Base-by-base conservation (phyloP, 2,797 vertebrate genomes). In the Anguilla anguilla region DNA sequence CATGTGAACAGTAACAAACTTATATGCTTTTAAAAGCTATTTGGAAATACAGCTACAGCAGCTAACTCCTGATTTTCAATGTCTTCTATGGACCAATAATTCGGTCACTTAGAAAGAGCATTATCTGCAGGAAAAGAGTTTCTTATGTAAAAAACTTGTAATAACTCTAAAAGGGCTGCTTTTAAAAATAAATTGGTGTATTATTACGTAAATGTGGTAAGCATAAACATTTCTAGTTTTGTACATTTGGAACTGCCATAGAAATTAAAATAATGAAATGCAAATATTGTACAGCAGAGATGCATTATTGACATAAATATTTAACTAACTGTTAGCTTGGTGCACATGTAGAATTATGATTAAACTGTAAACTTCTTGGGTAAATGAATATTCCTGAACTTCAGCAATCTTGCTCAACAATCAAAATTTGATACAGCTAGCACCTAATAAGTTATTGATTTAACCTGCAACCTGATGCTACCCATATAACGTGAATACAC, bases 381-480 rank as follows among this genome's bases (percentile, higher is more conserved):
- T 74, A 74, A 74, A 74, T 25, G 7, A 39, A 25, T 7, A 74
- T 7, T 79, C 6, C 46, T 39, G 13, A 74, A 17, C 1, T 39
- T 82, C 82, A 19, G 53, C n/a, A 35, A 61, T 35, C 46, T 51
- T 19, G 43, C 10, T 22, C 7, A 85, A 67, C 28, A 84, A 35
- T 49, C 28, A 87, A 49, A 61, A 72, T 28, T 67, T 87, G 57
- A 46, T 82, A 77, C 55, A 83, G 64, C 55, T 55, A 83, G 39
- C 31, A 84, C 31, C 61, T 72, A 84, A 72, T 74, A 22, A 31
- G 28, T 87, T 69, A 87, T 49, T 87, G 35, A 83, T 86, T 79
- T 7, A 86, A 81, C 53, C 59, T 22, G 64, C 46, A 22, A 87
- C 55, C 61, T 64, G 61, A 39, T 61, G 39, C 55, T 57, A 17